Base-by-base conservation (phyloP, 2,888 invertebrate species). In the Epinotia nisella region DNA sequence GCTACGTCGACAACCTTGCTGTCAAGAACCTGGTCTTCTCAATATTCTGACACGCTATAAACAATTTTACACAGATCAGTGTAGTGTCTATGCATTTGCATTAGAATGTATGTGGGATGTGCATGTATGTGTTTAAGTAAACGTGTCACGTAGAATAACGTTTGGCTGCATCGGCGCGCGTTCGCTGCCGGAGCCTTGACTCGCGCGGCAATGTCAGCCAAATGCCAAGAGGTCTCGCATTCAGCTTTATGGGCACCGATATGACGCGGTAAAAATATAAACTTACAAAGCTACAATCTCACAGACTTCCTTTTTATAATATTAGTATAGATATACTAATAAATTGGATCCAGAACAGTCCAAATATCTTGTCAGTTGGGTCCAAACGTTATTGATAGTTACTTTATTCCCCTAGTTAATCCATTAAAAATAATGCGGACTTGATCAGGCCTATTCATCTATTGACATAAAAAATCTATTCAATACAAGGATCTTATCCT, bases 191-290 rank as follows among this genome's bases (percentile, higher is more conserved):
- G 75, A 78, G 80, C 83, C 84, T 85, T 86, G 85, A 85, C 83
- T 85, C 79, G 75, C 65, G 76, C 76, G 77, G 80, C 85, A 86
- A 84, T 83, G 83, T 82, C 85, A 85, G 79, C 77, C 76, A 80
- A 83, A 84, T 84, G 80, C 78, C 81, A 78, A 80, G 70, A 79
- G 79, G 76, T 79, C 79, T 75, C 75, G 75, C 75, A 74, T 78
- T 74, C 76, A 71, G 66, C 70, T 74, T 70, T 66, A 69, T 45
- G 61, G 74, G 45, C 61, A 70, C 24, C 56, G 62, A 64, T 64
- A 64, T 51, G 64, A 70, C 70, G 55, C 65, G 61, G 45, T 70
- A 66, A 70, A 70, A 70, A 74, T 73, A 68, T 53, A n/a, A n/a
- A n/a, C n/a, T n/a, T n/a, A n/a, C n/a, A n/a, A n/a, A n/a, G n/a